phyloP scores from a whole-genome alignment of 2,888 invertebrate species.

The Harpagoxenus sublaevis region DNA sequence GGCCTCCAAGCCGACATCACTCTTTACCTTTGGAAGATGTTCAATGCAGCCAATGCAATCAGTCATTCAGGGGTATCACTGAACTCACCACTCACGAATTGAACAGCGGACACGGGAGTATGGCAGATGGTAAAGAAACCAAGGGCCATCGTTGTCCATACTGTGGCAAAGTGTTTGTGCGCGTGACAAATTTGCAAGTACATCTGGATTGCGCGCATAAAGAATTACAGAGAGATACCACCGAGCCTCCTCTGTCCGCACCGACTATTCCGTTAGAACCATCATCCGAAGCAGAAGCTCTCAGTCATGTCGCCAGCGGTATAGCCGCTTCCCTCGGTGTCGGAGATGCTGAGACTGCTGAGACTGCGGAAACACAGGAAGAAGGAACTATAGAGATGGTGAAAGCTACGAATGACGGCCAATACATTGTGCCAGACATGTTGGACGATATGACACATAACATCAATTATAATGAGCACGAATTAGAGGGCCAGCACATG shows the following conservation, averaged over 20 bases:
- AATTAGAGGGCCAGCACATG: constrained; percentile 84
- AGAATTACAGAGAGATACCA: constrained; percentile 67
- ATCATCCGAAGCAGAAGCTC: constrained; percentile 88
- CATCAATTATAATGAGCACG: constrained; percentile 84
- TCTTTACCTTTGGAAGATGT: constrained; percentile 73
- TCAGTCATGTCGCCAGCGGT: constrained; percentile 88
- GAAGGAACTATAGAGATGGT: constrained; percentile 37
- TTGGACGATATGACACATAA: constrained; percentile 72
- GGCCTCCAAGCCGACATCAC: constrained; percentile 74
- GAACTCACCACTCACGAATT: constrained; percentile 82
- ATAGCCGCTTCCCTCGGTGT: constrained; percentile 88
- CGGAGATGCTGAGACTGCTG: constrained; percentile 86
- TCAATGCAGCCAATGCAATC: constrained; percentile 80
- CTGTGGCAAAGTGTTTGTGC: constrained; percentile 91
- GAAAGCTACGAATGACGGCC: constrained; percentile 72
- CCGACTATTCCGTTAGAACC: constrained; percentile 84
- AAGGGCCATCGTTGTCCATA: constrained; percentile 89
- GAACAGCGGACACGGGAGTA: constrained; percentile 79
- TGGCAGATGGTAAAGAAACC: constrained; percentile 74
- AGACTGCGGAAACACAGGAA: constrained; percentile 87
- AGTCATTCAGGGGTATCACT: constrained; percentile 77
- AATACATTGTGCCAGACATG: constrained; percentile 80
- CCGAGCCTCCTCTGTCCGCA: constrained; percentile 37
- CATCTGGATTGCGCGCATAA: constrained; percentile 82
- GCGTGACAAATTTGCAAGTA: constrained; percentile 88